Base-by-base conservation (phyloP, 2,113 vertebrate genomes). In the Percopsis transmontana region DNA sequence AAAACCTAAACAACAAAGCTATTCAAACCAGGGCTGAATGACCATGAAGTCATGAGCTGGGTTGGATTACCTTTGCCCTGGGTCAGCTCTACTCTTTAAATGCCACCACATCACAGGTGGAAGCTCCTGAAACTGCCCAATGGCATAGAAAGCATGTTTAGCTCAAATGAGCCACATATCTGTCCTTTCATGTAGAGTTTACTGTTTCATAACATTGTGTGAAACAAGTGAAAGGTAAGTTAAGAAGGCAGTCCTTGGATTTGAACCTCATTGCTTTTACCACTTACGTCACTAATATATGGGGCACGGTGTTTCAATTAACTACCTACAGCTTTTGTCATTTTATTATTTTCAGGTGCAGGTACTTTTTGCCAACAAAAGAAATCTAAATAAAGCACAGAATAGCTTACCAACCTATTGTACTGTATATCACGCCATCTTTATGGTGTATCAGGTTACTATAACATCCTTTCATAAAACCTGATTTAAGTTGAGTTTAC, bases 21-120 rank as follows among this genome's bases (percentile, higher is more conserved):
- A 63, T 74, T 85, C 85, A 81, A 78, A 81, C 76, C 65, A 18
- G 55, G 54, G 53, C 66, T 82, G 60, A 78, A 74, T 69, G 79
- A 74, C 68, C 50, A 62, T 76, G 72, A 72, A 83, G 81, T 85
- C 82, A 79, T 24, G 33, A 58, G 58, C 42, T 62, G 72, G 70
- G 73, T 87, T 84, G 61, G 51, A 77, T 90, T 87, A 86, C 86
- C 63, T 23, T 19, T 62, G 62, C 56, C 70, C 50, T 16, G 54
- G 68, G 64, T 68, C 70, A 66, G 58, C 63, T 73, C 39, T 55
- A 53, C 38, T 74, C 79, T 81, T 71, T 59, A 61, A 85, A 77
- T 2, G 12, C 11, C 45, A 64, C 39, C 76, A 77, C 8, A 7
- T 23, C 20, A 14, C 57, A 42, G 41, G 39, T 52, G 54, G 40